phyloP scores from a whole-genome alignment of 2,797 vertebrate genomes.

The Falco biarmicus region DNA sequence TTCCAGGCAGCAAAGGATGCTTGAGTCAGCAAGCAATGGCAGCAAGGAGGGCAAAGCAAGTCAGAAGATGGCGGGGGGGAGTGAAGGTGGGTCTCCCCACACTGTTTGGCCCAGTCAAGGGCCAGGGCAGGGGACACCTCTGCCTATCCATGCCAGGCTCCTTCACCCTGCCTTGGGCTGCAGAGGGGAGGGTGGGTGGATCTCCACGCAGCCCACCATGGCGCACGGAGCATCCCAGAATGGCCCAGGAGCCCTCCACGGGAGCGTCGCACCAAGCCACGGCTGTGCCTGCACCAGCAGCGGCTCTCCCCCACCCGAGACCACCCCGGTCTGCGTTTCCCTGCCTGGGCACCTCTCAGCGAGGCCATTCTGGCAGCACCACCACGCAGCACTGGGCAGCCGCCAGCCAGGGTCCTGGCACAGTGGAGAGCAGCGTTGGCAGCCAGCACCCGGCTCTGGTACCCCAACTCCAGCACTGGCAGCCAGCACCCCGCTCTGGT shows the following conservation, averaged over 20 bases:
- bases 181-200: rapidly evolving
- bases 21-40: background rate
- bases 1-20: background rate
- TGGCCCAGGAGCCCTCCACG: background rate
- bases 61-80: background rate
- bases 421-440: background rate
- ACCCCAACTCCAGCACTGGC: too few species aligned
- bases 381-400: background rate
- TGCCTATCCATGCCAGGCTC: background rate
- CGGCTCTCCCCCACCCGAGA: background rate
- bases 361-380: background rate
- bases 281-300: background rate
- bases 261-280: rapidly evolving
- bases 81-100: background rate
- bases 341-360: background rate
- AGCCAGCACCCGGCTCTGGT: rapidly evolving
- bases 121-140: background rate
- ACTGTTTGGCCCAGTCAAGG: background rate
- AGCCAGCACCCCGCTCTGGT: rapidly evolving
- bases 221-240: background rate
- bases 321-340: rapidly evolving
- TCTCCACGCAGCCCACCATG: background rate
- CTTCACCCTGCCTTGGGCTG: background rate
- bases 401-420: rapidly evolving
- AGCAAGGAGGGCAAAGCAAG: background rate